These are phyloP conservation scores for Stegodyphus dumicola DNA, from an alignment of 1,140 invertebrate species.

Conservation along the genomic window DNA sequence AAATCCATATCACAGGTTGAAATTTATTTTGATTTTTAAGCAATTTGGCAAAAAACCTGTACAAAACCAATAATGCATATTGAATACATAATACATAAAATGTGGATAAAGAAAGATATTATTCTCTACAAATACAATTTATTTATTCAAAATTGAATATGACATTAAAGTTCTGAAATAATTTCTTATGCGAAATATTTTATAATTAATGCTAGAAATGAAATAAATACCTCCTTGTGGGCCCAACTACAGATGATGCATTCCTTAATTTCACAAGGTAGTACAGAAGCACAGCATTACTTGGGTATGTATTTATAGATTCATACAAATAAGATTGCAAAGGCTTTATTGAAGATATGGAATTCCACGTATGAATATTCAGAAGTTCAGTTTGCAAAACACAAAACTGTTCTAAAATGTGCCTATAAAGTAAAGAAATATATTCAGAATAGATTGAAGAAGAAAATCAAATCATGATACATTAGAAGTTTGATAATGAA, in stretches of 20 bases:
- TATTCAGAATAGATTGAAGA: background rate
- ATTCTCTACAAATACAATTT: background rate
- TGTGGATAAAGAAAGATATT: background rate
- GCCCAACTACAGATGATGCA: slow-evolving; percentile 43
- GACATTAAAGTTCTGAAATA: background rate
- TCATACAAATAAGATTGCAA: slow-evolving; percentile 21
- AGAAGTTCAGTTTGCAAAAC: slow-evolving; percentile 30
- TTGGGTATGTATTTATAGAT: slow-evolving; percentile 26
- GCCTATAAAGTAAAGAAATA: slow-evolving; percentile 3
- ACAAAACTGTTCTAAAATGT: slow-evolving; percentile 25
- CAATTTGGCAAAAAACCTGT: slow-evolving; percentile 35
- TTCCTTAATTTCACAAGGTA: slow-evolving; percentile 16
- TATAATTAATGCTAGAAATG: no score
- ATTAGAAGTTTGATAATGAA: no score
- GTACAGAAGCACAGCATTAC: slow-evolving; percentile 11
- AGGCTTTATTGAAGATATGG: slow-evolving; percentile 30
- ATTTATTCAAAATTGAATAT: background rate
- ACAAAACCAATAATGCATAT: background rate
- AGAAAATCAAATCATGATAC: no score
- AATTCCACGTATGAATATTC: slow-evolving; percentile 35
- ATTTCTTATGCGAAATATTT: background rate
- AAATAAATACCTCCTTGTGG: slow-evolving; percentile 34
- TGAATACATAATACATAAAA: background rate
- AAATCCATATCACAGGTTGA: slow-evolving; percentile 31
- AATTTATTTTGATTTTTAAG: slow-evolving; percentile 3